phyloP scores from a whole-genome alignment of 2,797 vertebrate genomes.

The Gastrophryne carolinensis region DNA sequence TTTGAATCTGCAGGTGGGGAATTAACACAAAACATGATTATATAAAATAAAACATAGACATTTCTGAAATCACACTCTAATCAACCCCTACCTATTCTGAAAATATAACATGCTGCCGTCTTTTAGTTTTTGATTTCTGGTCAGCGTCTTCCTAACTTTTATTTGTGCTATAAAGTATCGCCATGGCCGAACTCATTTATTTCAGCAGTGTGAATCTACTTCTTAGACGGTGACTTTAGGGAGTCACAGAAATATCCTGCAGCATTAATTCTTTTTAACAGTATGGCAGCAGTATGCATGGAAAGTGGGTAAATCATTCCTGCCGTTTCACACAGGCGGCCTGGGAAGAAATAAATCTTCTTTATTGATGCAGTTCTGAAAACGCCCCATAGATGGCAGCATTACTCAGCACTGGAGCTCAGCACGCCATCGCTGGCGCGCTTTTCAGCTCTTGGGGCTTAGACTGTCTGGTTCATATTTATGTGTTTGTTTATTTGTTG shows the following conservation, averaged over 20 bases:
- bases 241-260: neutral
- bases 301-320: slow-evolving; percentile 12
- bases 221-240: neutral
- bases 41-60: too few relatives aligned
- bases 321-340: neutral
- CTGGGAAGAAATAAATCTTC: slow-evolving; percentile 15
- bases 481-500: slow-evolving; percentile 1
- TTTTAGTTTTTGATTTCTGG: neutral
- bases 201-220: neutral
- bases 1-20: too few relatives aligned
- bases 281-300: slow-evolving; percentile 14
- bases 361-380: slow-evolving; percentile 24
- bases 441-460: neutral
- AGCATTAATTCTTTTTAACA: slow-evolving; percentile 38
- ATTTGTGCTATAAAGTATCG: neutral
- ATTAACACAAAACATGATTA: too few relatives aligned
- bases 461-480: slow-evolving; percentile 10
- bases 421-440: neutral
- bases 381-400: slow-evolving; percentile 44
- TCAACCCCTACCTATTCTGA: too few relatives aligned
- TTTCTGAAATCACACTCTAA: too few relatives aligned
- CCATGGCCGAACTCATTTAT: neutral
- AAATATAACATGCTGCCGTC: neutral
- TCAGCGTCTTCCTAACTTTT: neutral
- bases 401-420: slow-evolving; percentile 38